Evolutionary conservation across 2,113 vertebrate species (phyloP), one percentile per base, ranked within the genome.

Genomic region (Gnathonemus echidnorhynchus): DNA sequence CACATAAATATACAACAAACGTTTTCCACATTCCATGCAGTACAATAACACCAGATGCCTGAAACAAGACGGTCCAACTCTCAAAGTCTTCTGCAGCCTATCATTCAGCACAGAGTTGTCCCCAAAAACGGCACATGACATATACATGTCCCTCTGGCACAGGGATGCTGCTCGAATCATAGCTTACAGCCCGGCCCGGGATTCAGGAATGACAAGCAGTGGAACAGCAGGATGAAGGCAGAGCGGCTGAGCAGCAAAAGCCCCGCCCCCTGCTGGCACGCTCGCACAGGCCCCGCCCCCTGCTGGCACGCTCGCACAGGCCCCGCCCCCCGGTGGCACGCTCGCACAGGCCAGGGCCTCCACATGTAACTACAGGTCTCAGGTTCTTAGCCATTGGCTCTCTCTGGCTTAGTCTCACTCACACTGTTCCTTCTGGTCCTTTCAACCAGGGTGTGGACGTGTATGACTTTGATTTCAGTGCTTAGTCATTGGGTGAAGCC

Each of bases 281-380:
- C 48, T 11, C 10, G 10, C 48, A 49, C 48, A 49, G 48, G 10
- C 48, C 48, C 48, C 48, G 48, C 49, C 48, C 49, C 49, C 49
- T 11, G 11, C 10, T 50, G 11, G 49, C 49, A 13, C 3, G 10
- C 49, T 13, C 13, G 3, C 50, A 52, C 13, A 52, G 50, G 50
- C 50, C 52, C 52, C 15, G 52, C 15, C 42, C 56, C 56, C 45
- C 9, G 11, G 6, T 48, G 53, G 52, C 50, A 45, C 6, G 15
- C 49, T 58, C 8, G 80, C 66, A 56, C 39, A 52, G 11, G 50
- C 11, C 21, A 19, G 6, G 31, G 4, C 13, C 21, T 42, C 39
- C 80, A 42, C 66, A 50, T 88, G 90, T 62, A 42, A 31, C 21
- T 45, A 90, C 90, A 90, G 39, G 86, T 50, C 70, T 31, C n/a